Evolutionary conservation across 2,888 invertebrate species (phyloP).

Genomic region (Lagria hirta): DNA sequence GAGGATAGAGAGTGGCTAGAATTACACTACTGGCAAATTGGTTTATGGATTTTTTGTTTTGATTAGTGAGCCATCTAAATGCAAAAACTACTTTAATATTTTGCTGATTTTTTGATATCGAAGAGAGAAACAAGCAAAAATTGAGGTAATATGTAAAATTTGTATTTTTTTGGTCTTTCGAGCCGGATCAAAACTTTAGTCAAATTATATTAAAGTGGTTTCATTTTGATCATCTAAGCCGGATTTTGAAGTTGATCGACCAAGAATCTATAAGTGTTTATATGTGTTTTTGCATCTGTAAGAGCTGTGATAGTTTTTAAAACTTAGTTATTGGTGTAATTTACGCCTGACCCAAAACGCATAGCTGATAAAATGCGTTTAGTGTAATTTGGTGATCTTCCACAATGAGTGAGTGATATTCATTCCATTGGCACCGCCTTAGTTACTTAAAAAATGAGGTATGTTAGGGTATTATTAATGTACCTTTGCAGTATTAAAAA

Average conservation of each 20-base stretch:
- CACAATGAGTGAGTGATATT: constrained; percentile 27
- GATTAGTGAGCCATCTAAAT: too few species aligned
- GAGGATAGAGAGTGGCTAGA: constrained; percentile 6
- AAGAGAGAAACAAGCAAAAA: too few species aligned
- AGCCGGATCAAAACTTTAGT: too few species aligned
- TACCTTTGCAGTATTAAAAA: constrained; percentile 51
- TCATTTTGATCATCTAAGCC: too few species aligned
- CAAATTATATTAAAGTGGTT: too few species aligned
- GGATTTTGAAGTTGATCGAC: background rate
- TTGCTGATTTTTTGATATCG: too few species aligned
- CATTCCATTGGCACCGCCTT: constrained; percentile 29
- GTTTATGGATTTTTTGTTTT: too few species aligned
- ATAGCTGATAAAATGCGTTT: constrained; percentile 3
- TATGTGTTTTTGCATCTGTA: constrained; percentile 51
- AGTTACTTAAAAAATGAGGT: constrained; percentile 26
- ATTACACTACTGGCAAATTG: constrained; percentile 20
- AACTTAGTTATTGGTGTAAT: constrained; percentile 40
- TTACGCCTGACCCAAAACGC: constrained; percentile 5
- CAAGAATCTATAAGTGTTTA: constrained; percentile 10
- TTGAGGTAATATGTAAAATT: too few species aligned
- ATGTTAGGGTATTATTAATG: constrained; percentile 34
- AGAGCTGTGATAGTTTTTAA: constrained; percentile 56
- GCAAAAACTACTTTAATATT: too few species aligned
- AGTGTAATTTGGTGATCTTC: constrained; percentile 30
- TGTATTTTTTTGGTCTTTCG: too few species aligned